Conservation (phyloP, 64 coral and sea anemone species). For the Stylophora pistillata region DNA sequence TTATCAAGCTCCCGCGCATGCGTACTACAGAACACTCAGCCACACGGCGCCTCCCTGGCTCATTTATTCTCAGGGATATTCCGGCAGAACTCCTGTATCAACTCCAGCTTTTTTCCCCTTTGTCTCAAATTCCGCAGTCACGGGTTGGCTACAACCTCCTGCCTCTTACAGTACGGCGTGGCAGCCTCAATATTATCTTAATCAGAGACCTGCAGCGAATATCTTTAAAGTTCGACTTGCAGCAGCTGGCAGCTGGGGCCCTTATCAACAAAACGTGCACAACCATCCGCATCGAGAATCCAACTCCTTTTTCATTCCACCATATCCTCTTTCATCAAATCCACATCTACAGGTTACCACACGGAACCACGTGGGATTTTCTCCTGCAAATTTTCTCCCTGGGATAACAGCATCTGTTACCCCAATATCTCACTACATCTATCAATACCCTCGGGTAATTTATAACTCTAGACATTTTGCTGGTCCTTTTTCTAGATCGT, state of each 20-base stretch:
- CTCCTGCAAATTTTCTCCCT: not conserved
- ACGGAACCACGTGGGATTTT: not conserved
- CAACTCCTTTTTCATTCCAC: slow-evolving; percentile 15
- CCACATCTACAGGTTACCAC: not conserved
- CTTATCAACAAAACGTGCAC: not conserved
- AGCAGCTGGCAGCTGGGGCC: not conserved
- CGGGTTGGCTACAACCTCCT: not conserved
- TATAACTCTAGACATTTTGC: not conserved
- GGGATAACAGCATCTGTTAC: not conserved
- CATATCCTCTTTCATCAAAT: not conserved
- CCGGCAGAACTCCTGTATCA: not conserved
- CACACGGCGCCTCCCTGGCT: not conserved
- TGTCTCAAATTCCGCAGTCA: not conserved
- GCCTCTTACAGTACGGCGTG: not conserved
- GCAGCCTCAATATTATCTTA: slow-evolving; percentile 1
- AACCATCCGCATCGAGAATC: not conserved
- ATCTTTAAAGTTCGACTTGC: not conserved
- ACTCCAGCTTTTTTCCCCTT: not conserved
- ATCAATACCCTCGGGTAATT: not conserved
- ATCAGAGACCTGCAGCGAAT: not conserved
- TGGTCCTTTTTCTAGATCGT: not conserved
- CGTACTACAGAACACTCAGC: not conserved
- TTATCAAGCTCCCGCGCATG: not conserved
- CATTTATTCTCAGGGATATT: not conserved
- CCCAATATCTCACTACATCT: not conserved